phyloP scores from a whole-genome alignment of 2,113 vertebrate species.

The Lampris megalopsis region DNA sequence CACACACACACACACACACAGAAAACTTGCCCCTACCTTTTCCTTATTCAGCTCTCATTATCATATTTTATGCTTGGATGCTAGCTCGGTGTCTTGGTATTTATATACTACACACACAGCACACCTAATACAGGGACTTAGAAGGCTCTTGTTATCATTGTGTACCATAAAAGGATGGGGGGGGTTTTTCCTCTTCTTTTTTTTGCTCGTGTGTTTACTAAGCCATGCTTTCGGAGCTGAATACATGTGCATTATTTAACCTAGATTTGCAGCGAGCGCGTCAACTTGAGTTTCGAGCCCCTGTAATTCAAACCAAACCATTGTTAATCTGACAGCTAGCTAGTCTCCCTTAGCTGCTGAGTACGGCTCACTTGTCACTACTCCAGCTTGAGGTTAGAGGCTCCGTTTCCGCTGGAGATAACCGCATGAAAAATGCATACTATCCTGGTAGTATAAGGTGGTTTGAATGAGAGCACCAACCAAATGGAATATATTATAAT shows the following conservation, averaged over 20 bases:
- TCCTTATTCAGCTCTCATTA: too few relatives aligned
- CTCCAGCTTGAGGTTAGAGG: slow-evolving; percentile 3
- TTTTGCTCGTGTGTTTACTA: slow-evolving; percentile 9
- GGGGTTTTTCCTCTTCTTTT: too few relatives aligned
- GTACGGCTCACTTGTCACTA: neutral
- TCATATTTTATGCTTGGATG: too few relatives aligned
- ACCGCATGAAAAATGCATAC: neutral
- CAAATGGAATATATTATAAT: slow-evolving; percentile 10
- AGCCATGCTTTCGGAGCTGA: slow-evolving; percentile 5
- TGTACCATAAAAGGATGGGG: slow-evolving; percentile 8
- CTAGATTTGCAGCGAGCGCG: neutral
- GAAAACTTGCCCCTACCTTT: too few relatives aligned
- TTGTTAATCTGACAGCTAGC: slow-evolving; percentile 1
- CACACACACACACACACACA: neutral
- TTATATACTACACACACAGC: neutral
- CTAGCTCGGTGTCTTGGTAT: neutral
- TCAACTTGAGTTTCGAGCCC: neutral
- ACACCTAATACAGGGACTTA: slow-evolving; percentile 7
- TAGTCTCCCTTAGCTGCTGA: neutral
- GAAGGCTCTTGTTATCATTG: slow-evolving; percentile 10
- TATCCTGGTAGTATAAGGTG: slow-evolving; percentile 1
- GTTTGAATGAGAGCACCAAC: slow-evolving; percentile 22
- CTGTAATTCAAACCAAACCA: neutral
- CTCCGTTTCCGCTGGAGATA: neutral
- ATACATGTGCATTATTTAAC: neutral